Base-by-base conservation (phyloP, 2,888 invertebrate genomes). In the Helleia helle region DNA sequence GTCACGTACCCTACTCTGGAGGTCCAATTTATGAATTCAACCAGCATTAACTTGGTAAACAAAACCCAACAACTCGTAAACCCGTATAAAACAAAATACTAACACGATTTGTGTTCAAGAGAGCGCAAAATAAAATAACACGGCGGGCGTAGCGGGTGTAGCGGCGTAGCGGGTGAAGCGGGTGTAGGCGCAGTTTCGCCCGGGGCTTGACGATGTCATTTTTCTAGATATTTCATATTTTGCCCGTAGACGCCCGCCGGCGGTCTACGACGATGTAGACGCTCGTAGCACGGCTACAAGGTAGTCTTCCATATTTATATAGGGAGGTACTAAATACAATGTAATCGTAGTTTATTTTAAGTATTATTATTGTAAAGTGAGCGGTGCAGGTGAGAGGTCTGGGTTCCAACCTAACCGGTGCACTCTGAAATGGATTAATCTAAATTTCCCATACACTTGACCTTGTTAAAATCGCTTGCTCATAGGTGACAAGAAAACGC, bases 71-170 rank as follows among this genome's bases (percentile, higher is more conserved):
- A 63, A 64, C 60, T 67, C 69, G 59, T 71, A 60, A 70, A 71
- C 60, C 59, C 55, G 58, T 56, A 62, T 60, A 64, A 63, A 58
- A 65, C 55, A 55, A 58, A 63, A 58, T 58, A 59, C 50, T 62
- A 58, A 63, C 62, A 57, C 64, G 64, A 65, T 70, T 69, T 61
- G 60, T 58, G 76, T 68, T 75, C 69, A 81, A 81, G 76, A 75
- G 77, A 71, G 73, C 72, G 73, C 65, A 72, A 77, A 81, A 84
- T 80, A 79, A 81, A 81, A 81, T 81, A 81, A 76, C 73, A 64
- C 71, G 67, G 65, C 60, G 39, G 25, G 39, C 31, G 68, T 76
- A 72, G 72, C n/a, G n/a, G n/a, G n/a, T n/a, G n/a, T n/a, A n/a
- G n/a, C n/a, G n/a, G n/a, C n/a, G n/a, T n/a, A n/a, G n/a, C n/a